Evolutionary conservation across 2,113 vertebrate genomes (phyloP), one percentile per base, ranked within the genome.

Genomic region (Polypterus senegalus): DNA sequence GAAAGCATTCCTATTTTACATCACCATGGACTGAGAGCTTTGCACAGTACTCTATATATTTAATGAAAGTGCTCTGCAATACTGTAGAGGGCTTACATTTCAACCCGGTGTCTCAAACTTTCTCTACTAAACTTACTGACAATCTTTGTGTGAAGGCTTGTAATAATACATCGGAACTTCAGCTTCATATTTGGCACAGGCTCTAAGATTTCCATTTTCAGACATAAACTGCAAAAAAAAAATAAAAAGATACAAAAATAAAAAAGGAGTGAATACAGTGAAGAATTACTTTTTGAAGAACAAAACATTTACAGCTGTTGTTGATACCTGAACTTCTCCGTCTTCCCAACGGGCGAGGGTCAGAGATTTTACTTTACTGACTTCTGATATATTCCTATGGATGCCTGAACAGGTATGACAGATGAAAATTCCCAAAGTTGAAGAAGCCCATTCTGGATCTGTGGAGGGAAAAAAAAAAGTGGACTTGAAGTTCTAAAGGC

Each of bases 91-190:
- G 27, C 27, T 27, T 27, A 27, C 27, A 27, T 27, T 27, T 27
- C 27, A 27, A 27, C 27, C 27, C 27, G 2, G 27, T 27, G 27
- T 27, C 27, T 27, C 27, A 27, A 27, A 27, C 27, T 27, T 27
- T 27, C 27, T 27, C 27, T 27, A 27, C 27, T 27, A 27, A 27
- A 77, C 79, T 91, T 77, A 91, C 89, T 86, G 87, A 76, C 83
- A 87, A 77, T 92, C 88, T 61, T 63, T 83, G 71, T 88, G 79
- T 11, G 75, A 85, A 48, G 91, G 92, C 67, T 83, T 88, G 73
- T 95, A 94, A 81, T 91, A 94, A 75, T 92, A 93, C 59, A 83
- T 73, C 4, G 92, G 92, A 67, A 95, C 85, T 9, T 76, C 62
- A 2, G 87, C 88, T 79, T 95, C 92, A 0, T 89, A 93, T 27